Base-by-base conservation (phyloP, 2,888 invertebrate species). In the Ophion costatus region DNA sequence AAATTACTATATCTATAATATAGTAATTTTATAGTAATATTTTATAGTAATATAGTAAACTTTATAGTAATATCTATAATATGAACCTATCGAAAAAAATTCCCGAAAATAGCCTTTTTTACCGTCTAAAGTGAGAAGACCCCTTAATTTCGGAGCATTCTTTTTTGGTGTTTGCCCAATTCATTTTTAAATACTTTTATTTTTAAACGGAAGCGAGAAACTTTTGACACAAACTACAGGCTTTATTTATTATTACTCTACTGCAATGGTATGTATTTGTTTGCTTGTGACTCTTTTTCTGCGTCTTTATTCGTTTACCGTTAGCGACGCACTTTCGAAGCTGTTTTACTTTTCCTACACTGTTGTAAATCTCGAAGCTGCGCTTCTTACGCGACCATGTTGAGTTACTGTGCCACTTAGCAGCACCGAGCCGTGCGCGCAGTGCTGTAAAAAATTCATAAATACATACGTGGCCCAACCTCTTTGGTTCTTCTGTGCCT, bases 301-400 rank as follows among this genome's bases (percentile, higher is more conserved):
- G 45, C 73, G 56, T 64, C 63, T 64, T 66, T 24, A 24, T 76
- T 56, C 66, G 22, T n/a, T 11, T 14, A 22, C 64, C 51, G 56
- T 42, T 74, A 57, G 56, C 74, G 57, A 74, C 78, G 64, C 51
- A 38, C 57, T 70, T 11, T 17, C 63, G 9, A 38, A 7, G 59
- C 61, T 59, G 24, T 80, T 69, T 9, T 14, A 14, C 11, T 76
- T 80, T 38, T 66, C 51, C 29, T 69, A 56, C 73, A 69, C 33
- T 66, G 79, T 71, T 83, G 83, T 84, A 86, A 83, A 84, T 84
- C 86, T 86, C 80, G 59, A 70, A 73, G 80, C 75, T 85, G 75
- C 75, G 74, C 80, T 84, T 84, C 76, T 82, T 80, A 77, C 78
- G 38, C 78, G 45, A 38, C 29, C 64, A 3, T 45, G 74, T 63